phyloP scores from a whole-genome alignment of 2,797 vertebrate genomes.

The Salarias fasciatus region DNA sequence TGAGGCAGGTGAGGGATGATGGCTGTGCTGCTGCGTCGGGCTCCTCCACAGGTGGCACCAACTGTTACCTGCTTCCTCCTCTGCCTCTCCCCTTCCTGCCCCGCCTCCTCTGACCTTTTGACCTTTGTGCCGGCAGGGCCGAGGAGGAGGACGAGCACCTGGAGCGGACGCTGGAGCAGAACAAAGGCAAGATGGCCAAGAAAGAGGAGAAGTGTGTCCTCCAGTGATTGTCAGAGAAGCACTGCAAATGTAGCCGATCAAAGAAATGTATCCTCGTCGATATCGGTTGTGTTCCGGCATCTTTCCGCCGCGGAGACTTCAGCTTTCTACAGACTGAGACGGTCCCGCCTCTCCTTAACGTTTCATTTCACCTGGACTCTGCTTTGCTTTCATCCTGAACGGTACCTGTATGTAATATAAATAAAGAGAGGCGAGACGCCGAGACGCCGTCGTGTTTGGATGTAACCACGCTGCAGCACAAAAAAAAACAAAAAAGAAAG shows the following conservation, averaged over 20 bases:
- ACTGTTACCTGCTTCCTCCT: no score
- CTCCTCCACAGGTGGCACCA: no score
- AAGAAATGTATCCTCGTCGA: conserved; percentile 62
- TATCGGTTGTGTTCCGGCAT: background rate
- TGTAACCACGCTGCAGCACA: conserved; percentile 39
- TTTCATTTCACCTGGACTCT: conserved; percentile 46
- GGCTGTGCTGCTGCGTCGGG: no score
- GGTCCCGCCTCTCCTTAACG: conserved; percentile 24
- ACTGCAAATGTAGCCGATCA: conserved; percentile 70
- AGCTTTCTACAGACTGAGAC: no score
- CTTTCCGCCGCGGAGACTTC: no score
- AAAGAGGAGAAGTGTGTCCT: conserved; percentile 98
- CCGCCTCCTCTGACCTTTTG: conserved; percentile 62
- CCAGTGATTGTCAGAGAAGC: conserved; percentile 83
- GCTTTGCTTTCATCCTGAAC: conserved; percentile 54
- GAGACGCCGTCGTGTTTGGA: no score
- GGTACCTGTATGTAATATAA: conserved; percentile 76
- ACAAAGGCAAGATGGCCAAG: conserved; percentile 99
- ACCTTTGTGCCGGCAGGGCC: conserved; percentile 84
- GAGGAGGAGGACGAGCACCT: conserved; percentile 99
- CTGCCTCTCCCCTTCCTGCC: background rate
- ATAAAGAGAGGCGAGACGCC: conserved; percentile 15
- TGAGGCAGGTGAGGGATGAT: no score
- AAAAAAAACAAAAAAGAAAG: no score
- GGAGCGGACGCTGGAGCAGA: conserved; percentile 98